A percentile compares a stretch with the other conserved stretches of the same genome.
Evolutionary conservation across 2,113 vertebrate species (phyloP).

Genomic region (Indri indri): DNA sequence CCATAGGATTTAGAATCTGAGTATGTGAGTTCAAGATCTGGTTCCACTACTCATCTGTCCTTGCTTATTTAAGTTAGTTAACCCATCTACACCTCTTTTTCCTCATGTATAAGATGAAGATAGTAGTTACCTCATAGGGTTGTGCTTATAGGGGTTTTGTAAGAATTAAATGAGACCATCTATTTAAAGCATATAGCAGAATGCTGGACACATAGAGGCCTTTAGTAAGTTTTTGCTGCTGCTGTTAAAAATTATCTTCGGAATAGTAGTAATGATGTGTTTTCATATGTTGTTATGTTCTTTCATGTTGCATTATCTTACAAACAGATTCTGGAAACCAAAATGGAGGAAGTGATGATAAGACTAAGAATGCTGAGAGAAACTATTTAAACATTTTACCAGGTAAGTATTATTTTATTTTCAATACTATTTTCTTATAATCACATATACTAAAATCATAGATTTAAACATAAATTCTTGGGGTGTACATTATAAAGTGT

Average conservation of each 20-base stretch:
- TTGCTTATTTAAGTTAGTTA: neutral
- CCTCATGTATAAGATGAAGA: neutral
- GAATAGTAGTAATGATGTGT: neutral
- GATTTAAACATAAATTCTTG: constrained; percentile 33
- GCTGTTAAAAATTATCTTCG: neutral
- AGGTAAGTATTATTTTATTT: constrained; percentile 83
- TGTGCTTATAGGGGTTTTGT: neutral
- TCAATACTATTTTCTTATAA: neutral
- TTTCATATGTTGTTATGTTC: neutral
- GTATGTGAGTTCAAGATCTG: neutral
- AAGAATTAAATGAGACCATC: neutral
- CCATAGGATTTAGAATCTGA: neutral
- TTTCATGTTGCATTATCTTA: constrained; percentile 6
- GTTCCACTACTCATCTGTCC: neutral
- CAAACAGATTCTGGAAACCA: constrained; percentile 79
- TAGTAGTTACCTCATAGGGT: neutral
- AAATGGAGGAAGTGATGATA: constrained; percentile 90
- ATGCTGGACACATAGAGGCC: neutral
- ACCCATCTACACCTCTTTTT: neutral
- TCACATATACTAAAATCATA: neutral
- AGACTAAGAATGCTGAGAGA: constrained; percentile 91
- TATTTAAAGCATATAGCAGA: neutral
- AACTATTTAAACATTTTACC: constrained; percentile 95
- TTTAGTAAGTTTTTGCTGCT: neutral
- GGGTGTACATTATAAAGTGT: neutral